Conservation (phyloP, 2,797 vertebrate species). For the Okamejei kenojei region DNA sequence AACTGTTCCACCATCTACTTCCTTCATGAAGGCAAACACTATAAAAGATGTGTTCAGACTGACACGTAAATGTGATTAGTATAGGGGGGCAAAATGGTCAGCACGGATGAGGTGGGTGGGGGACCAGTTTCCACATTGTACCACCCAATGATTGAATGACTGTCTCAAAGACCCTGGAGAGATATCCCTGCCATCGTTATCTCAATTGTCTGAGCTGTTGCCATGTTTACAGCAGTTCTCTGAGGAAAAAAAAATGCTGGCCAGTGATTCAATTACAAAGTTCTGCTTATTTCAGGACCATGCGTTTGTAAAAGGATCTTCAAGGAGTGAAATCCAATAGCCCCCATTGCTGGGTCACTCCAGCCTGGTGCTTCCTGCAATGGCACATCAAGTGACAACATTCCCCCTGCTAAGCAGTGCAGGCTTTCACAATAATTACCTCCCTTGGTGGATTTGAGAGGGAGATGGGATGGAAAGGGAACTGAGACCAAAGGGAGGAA, state of each 20-base stretch:
- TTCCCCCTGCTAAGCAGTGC: background rate
- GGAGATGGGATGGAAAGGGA: background rate
- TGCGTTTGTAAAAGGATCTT: no score
- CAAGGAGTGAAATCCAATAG: no score
- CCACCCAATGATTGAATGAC: background rate
- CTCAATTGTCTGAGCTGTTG: background rate
- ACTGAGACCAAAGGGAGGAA: background rate
- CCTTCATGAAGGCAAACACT: background rate
- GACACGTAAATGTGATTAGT: no score
- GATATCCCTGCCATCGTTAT: background rate
- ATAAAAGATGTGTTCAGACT: no score
- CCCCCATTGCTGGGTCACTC: no score
- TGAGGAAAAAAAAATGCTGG: background rate
- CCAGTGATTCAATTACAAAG: no score
- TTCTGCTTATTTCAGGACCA: no score
- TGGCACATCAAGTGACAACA: no score
- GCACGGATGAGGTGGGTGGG: no score
- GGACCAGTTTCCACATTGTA: no score
- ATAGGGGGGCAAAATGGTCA: no score
- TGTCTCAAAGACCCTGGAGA: background rate
- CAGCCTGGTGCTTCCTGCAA: no score
- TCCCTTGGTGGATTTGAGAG: background rate
- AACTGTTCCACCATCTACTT: background rate
- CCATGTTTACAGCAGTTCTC: background rate
- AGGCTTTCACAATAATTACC: background rate